These are phyloP conservation scores for Athrips mouffetella DNA, from an alignment of 2,888 invertebrate species.

Conservation along the genomic window DNA sequence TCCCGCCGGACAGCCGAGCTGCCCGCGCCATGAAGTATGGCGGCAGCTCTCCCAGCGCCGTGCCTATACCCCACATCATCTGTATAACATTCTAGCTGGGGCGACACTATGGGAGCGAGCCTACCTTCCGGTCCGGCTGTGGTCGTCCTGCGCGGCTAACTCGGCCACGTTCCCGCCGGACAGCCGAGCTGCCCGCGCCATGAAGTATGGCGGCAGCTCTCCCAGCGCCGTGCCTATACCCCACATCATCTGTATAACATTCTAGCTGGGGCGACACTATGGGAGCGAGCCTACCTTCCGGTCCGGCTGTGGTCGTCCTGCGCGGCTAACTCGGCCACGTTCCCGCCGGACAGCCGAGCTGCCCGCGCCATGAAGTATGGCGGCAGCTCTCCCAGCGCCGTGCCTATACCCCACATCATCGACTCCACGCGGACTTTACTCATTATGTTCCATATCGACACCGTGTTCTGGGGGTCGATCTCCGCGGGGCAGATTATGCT, in stretches of 20 bases:
- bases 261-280: too few relatives aligned
- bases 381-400: slow-evolving; percentile 98
- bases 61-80: too few relatives aligned
- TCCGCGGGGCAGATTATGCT: slow-evolving; percentile 95
- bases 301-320: slow-evolving; percentile 53
- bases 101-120: too few relatives aligned
- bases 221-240: too few relatives aligned
- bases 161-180: slow-evolving; percentile 68
- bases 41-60: too few relatives aligned
- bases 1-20: too few relatives aligned
- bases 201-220: slow-evolving; percentile 99
- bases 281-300: slow-evolving; percentile 46
- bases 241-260: too few relatives aligned
- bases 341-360: slow-evolving; percentile 81
- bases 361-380: slow-evolving; percentile 99
- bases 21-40: too few relatives aligned
- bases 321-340: slow-evolving; percentile 47
- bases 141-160: slow-evolving; percentile 45
- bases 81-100: too few relatives aligned
- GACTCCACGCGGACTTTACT: slow-evolving; percentile 95
- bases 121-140: slow-evolving; percentile 51
- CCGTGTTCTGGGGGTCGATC: slow-evolving; percentile 78
- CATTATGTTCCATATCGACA: slow-evolving; percentile 96
- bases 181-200: slow-evolving; percentile 95
- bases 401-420: slow-evolving; percentile 98